Conservation (phyloP, 2,888 invertebrate species). For the Chironomus tentans region DNA sequence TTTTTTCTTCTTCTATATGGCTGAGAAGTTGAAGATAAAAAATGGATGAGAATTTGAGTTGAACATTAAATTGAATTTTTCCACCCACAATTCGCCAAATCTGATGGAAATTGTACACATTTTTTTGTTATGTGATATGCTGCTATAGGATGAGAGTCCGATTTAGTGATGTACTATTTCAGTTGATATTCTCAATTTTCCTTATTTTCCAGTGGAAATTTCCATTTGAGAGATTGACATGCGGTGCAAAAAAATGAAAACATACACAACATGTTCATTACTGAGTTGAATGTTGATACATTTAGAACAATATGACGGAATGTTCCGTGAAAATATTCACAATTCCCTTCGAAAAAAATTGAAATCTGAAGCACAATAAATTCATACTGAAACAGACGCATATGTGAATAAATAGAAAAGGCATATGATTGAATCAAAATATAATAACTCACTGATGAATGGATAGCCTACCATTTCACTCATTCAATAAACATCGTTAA, state of each 20-base stretch:
- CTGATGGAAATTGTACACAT: conserved; percentile 24
- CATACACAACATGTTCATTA: neutral
- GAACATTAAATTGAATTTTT: conserved; percentile 27
- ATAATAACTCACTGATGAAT: conserved; percentile 1
- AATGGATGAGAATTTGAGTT: conserved; percentile 27
- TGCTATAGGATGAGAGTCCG: neutral
- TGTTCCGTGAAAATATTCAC: too few species aligned
- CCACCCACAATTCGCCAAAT: conserved; percentile 19
- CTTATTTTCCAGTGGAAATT: neutral
- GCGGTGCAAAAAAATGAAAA: neutral
- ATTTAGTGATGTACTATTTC: neutral
- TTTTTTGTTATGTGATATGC: conserved; percentile 7
- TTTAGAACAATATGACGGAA: too few species aligned
- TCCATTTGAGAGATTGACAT: neutral
- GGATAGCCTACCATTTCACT: neutral
- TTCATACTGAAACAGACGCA: too few species aligned
- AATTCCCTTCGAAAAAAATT: too few species aligned
- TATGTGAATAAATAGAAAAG: too few species aligned
- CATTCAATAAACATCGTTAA: conserved; percentile 1
- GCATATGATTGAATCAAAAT: neutral
- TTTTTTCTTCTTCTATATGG: neutral
- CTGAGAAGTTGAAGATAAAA: conserved; percentile 25
- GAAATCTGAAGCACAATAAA: too few species aligned
- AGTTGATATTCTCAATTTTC: neutral
- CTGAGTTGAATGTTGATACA: neutral